Base-by-base conservation (phyloP, 2,888 invertebrate genomes). In the Aphodius granarius region DNA sequence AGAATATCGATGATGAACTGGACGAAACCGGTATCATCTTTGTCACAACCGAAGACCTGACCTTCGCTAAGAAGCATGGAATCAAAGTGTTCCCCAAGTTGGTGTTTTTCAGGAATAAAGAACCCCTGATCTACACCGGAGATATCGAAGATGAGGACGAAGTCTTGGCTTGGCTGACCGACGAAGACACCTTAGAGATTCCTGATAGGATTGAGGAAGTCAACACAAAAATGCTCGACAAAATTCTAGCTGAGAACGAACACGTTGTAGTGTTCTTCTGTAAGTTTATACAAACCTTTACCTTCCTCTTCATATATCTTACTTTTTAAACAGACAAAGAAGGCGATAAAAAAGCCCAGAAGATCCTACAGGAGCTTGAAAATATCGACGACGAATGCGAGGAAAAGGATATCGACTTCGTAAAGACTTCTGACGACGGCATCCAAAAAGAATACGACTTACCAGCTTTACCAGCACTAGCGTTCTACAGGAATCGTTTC, bases 351-450 rank as follows among this genome's bases (percentile, higher is more conserved):
- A 94, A 95, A 84, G 94, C 95, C 20, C 94, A 95, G 81, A 95
- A 95, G 85, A 96, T 97, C 77, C 89, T 97, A 0, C 93, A 93
- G 83, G 96, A 97, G 85, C 86, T 97, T 77, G 97, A 97, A 86
- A 96, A 97, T 83, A 97, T 97, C 81, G 97, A 97, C 83, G 96
- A 97, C 82, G 96, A 96, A 84, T 96, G 96, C 84, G 97, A 97
- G 88, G 94, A 96, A 83, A 94, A 95, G 86, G 93, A 95, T 81
- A 95, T 97, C 80, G 94, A 95, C 86, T 97, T 97, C 85, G 94
- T 97, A 0, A 97, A 97, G 86, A 96, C 96, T 79, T 96, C 96
- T 6, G 97, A 97, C 84, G 94, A 94, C 22, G 94, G 95, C 68
- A 92, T 97, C 75, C 93, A 95, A 78, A 94, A 94, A 83, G 96